Conservation (phyloP, 35 echinoderm and acorn worm species). For the Anneissia japonica region DNA sequence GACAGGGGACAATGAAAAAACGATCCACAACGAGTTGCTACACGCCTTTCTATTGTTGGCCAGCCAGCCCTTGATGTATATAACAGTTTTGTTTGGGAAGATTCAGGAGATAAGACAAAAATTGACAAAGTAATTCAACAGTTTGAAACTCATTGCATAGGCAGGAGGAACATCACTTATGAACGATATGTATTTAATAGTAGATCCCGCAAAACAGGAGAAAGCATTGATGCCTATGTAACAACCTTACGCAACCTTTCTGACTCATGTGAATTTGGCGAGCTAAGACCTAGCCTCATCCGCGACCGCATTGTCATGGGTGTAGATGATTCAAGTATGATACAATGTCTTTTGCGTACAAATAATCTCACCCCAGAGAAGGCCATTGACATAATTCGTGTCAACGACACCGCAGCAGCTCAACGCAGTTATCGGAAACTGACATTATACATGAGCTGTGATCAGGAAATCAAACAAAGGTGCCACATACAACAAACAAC, state of each 20-base stretch:
- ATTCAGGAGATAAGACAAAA: constrained; percentile 20
- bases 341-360: constrained; percentile 15
- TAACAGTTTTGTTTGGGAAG: constrained; percentile 44
- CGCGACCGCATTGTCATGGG: too few species aligned
- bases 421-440: not conserved
- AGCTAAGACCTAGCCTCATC: not conserved
- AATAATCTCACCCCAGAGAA: constrained; percentile 29
- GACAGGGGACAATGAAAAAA: constrained; percentile 17
- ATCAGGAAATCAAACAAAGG: not conserved
- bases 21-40: constrained; percentile 28
- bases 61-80: constrained; percentile 43
- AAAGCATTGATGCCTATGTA: constrained; percentile 37
- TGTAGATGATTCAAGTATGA: too few species aligned
- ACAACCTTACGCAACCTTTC: constrained; percentile 28
- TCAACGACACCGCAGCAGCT: constrained; percentile 18
- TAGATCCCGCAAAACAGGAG: constrained; percentile 26
- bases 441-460: not conserved
- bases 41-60: constrained; percentile 44
- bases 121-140: constrained; percentile 39
- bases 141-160: constrained; percentile 36
- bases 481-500: not conserved
- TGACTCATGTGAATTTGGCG: constrained; percentile 17
- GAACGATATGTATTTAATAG: constrained; percentile 60
- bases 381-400: constrained; percentile 2
- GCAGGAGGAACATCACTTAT: constrained; percentile 49